These are phyloP conservation scores for Aphaenogaster ashmeadi DNA, from an alignment of 1,140 invertebrate species.

Conservation along the genomic window DNA sequence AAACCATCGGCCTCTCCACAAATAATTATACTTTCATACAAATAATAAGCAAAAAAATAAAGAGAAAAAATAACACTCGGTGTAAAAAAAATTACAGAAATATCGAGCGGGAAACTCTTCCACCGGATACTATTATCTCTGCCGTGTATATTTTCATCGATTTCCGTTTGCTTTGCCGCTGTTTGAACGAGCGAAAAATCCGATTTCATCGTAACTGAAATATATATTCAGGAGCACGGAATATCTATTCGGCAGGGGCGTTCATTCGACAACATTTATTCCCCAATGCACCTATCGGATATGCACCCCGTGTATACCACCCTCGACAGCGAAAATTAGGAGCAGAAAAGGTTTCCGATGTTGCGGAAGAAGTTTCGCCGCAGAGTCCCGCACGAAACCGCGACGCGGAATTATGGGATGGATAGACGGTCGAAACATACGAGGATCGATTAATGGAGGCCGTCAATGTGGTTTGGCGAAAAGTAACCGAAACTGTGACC, in stretches of 20 bases:
- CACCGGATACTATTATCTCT: conserved; percentile 26
- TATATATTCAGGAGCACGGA: conserved; percentile 26
- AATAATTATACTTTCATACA: not conserved
- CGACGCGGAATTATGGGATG: conserved; percentile 76
- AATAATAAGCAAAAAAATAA: conserved; percentile 3
- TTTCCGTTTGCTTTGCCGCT: conserved; percentile 29
- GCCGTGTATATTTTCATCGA: conserved; percentile 3
- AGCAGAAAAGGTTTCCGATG: conserved; percentile 79
- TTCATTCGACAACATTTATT: conserved; percentile 48
- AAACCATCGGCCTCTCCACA: not conserved
- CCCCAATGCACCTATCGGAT: not conserved
- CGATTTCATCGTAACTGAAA: conserved; percentile 48
- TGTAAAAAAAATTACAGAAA: conserved; percentile 17
- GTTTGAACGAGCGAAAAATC: conserved; percentile 43
- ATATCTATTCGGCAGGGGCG: conserved; percentile 26
- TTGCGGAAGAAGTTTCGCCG: conserved; percentile 76
- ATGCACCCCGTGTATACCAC: not conserved
- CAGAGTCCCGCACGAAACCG: conserved; percentile 72
- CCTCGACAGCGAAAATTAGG: conserved; percentile 66
- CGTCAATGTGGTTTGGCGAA: conserved; percentile 76
- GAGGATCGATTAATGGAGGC: conserved; percentile 78
- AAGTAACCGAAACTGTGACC: conserved; percentile 75
- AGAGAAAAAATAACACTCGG: not conserved
- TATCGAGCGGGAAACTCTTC: not conserved
- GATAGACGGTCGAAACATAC: conserved; percentile 65